Evolutionary conservation across 2,113 vertebrate genomes (phyloP), one percentile per base, ranked within the genome.

Genomic region (Anhinga anhinga): DNA sequence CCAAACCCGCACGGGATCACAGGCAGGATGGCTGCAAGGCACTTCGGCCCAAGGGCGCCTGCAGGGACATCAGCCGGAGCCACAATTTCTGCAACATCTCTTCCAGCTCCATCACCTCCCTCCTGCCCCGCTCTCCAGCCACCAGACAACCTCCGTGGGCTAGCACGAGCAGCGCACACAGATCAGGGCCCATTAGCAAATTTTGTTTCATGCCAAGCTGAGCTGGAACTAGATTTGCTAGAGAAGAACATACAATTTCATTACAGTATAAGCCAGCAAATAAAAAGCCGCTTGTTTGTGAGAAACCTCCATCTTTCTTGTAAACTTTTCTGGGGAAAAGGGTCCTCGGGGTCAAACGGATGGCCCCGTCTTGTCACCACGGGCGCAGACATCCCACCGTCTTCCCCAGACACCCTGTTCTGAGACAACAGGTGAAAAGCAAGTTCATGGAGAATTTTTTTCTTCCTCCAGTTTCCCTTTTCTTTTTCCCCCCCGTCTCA

Each of bases 341-440:
- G 20, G 53, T 26, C 42, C 69, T 38, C 2, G 1, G 55, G 78
- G 50, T 13, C 1, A 0, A 63, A 73, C 23, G 0, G 4, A 30
- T 52, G 79, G 45, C 82, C 66, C 53, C 3, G 0, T 82, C 70
- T 32, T 74, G 56, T 78, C 72, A 32, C 38, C 10, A 1, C 3
- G 2, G 0, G 44, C 0, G 0, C 86, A 89, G 94, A 91, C 86
- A 86, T 62, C 82, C 71, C 56, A 42, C 44, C 62, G 69, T 66
- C 66, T 69, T 61, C 69, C 53, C 80, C 88, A 87, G 86, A 82
- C 87, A 55, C 71, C 53, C 69, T 20, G 27, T 40, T 44, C 94
- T 12, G 90, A 93, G 87, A 72, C 93, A 92, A 95, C 96, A 97
- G 97, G 96, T 96, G 97, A 97, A 86, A 90, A 90, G 18, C 70